Conservation (phyloP, 2,797 vertebrate species). For the Coccyzus lansbergi region DNA sequence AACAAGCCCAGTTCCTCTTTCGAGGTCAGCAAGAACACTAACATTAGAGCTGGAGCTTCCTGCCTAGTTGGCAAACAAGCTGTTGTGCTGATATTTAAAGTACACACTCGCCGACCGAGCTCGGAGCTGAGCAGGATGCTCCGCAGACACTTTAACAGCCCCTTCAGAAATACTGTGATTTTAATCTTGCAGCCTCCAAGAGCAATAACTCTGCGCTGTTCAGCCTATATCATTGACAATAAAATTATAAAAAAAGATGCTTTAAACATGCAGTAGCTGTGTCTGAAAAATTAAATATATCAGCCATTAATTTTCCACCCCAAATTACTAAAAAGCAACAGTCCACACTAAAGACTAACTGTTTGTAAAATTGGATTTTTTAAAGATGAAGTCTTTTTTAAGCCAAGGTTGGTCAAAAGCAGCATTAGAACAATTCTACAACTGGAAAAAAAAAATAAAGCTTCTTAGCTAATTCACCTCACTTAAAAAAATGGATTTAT, state of each 20-base stretch:
- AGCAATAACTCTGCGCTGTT: not conserved
- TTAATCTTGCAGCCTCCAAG: not conserved
- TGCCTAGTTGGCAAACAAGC: not conserved
- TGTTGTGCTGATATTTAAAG: not conserved
- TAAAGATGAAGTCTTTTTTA: constrained; percentile 62
- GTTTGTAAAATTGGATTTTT: constrained; percentile 80
- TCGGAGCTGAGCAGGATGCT: constrained; percentile 21
- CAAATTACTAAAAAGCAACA: constrained; percentile 76
- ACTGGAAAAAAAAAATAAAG: constrained; percentile 41
- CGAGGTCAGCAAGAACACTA: not conserved
- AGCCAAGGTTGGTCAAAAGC: constrained; percentile 19
- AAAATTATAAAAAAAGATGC: constrained; percentile 39
- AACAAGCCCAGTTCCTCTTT: not conserved
- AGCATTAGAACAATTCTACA: constrained; percentile 10
- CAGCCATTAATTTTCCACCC: constrained; percentile 60
- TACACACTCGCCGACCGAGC: not conserved
- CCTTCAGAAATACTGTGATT: constrained; percentile 22
- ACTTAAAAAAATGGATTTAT: constrained; percentile 21
- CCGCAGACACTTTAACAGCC: not conserved
- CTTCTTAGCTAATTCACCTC: not conserved
- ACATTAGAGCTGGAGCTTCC: not conserved
- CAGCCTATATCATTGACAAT: constrained; percentile 7
- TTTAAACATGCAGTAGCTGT: constrained; percentile 21
- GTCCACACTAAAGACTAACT: constrained; percentile 75
- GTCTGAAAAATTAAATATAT: constrained; percentile 47